Conservation (phyloP, 2,888 invertebrate species). For the Drosophila falleni region DNA sequence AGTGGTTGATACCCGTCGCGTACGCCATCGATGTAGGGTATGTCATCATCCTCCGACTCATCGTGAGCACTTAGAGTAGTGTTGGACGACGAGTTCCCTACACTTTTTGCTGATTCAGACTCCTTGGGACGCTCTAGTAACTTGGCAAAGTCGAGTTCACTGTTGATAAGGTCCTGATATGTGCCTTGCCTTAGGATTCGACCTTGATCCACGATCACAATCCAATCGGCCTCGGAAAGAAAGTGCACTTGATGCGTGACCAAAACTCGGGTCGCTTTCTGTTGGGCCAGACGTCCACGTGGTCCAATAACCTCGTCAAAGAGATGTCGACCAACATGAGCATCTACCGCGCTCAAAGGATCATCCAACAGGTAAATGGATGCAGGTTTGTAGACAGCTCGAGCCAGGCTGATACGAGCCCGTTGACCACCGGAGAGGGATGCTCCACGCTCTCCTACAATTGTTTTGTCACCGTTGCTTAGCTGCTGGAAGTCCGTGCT, state of each 20-base stretch:
- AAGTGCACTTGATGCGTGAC: conserved; percentile 93
- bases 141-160: conserved; percentile 86
- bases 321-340: conserved; percentile 90
- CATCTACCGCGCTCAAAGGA: conserved; percentile 92
- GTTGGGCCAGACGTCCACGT: conserved; percentile 86
- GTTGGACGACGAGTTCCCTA: conserved; percentile 25
- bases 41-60: conserved; percentile 81
- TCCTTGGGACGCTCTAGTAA: conserved; percentile 84
- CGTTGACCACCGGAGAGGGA: conserved; percentile 92
- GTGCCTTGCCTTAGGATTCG: conserved; percentile 85
- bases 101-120: conserved; percentile 50
- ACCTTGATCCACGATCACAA: conserved; percentile 88
- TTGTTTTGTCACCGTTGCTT: conserved; percentile 89
- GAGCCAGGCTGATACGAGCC: conserved; percentile 90
- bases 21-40: conserved; percentile 85
- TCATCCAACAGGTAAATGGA: conserved; percentile 93
- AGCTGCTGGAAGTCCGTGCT: conserved; percentile 87
- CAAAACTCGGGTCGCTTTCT: conserved; percentile 88
- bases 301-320: conserved; percentile 90
- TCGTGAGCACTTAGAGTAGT: conserved; percentile 33
- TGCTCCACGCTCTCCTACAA: conserved; percentile 91
- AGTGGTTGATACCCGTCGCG: conserved; percentile 80
- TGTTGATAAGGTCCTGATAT: conserved; percentile 86
- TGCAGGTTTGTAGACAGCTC: conserved; percentile 90
- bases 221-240: conserved; percentile 87